Evolutionary conservation across 2,797 vertebrate species (phyloP), one percentile per base, ranked within the genome.

Genomic region (Oryzias dopingdopingensis): DNA sequence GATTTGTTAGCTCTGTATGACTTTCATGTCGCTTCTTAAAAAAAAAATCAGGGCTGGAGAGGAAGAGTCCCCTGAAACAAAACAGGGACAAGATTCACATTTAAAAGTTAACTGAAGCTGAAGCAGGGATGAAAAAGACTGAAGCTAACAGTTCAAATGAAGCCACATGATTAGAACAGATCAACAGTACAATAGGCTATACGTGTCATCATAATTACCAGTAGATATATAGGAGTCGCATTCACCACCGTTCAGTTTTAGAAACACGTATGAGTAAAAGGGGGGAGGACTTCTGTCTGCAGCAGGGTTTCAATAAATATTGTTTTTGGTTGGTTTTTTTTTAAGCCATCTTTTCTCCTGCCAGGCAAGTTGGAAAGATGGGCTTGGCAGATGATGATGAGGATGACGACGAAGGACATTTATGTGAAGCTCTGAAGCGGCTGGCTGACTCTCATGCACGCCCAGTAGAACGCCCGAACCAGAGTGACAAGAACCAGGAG

Each of bases 371-470:
- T 50, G 48, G 54, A 59, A 65, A n/a, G 55, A 70, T 48, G 56
- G 62, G 24, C 47, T 52, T 14, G 24, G 65, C 51, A 23, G 57
- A 17, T 2, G 60, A 49, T 32, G 29, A 32, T 32, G 29, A 37
- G 12, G 32, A 37, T 13, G 63, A 17, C 1, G 60, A 49, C 20
- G 42, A 46, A 12, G 16, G 37, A 29, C 42, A 47, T 85, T 69
- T 92, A 93, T 90, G 94, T 93, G 90, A 94, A 95, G 90, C 88
- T 95, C 90, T 95, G 94, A 69, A 95, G 90, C 49, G 95, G 95
- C 74, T 95, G 93, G 90, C 95, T 96, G 91, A 96, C 95, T 83
- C 93, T 90, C 93, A 96, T 93, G 88, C 95, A 96, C 79, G 91
- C 92, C 95, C 95, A 97, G 86, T 97, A 96, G 57, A 94, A 92